Percentiles rank a stretch among this genome's conserved stretches.
phyloP scores from a whole-genome alignment of 1,140 invertebrate species.

The Zaprionus africanus region DNA sequence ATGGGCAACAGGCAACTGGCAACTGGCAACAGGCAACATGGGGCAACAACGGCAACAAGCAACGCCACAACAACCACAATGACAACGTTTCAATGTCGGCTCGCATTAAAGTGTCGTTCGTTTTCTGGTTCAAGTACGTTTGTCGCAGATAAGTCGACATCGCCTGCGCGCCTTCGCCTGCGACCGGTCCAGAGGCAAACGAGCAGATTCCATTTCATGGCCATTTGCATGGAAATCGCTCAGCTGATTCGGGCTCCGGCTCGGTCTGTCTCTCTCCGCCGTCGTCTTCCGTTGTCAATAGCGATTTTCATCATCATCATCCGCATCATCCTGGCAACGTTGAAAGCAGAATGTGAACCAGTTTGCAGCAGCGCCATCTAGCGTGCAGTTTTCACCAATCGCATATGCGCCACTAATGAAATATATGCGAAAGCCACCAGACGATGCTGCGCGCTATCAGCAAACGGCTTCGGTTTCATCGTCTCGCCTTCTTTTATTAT shows the following conservation, averaged over 20 bases:
- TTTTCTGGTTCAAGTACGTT: constrained; percentile 83
- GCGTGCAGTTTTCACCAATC: constrained; percentile 74
- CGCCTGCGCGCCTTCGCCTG: constrained; percentile 33
- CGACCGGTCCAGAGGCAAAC: constrained; percentile 37
- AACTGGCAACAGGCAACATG: constrained; percentile 29
- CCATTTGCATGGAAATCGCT: constrained; percentile 80
- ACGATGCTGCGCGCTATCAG: constrained; percentile 61
- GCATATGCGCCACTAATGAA: constrained; percentile 68
- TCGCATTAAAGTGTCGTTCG: constrained; percentile 80
- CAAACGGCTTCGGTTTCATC: constrained; percentile 67
- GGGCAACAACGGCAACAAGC: constrained; percentile 5
- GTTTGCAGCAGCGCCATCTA: constrained; percentile 58
- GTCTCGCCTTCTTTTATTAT: constrained; percentile 56
- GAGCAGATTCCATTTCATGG: constrained; percentile 79
- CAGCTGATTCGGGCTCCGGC: constrained; percentile 28
- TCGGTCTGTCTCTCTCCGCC: neutral
- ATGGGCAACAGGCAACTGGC: neutral
- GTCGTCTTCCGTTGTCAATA: constrained; percentile 81
- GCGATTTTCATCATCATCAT: constrained; percentile 81
- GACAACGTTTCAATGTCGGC: constrained; percentile 77
- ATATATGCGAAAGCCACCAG: constrained; percentile 71
- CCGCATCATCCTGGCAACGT: constrained; percentile 61
- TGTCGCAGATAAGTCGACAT: constrained; percentile 49
- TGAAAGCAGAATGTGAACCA: constrained; percentile 76
- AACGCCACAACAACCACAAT: constrained; percentile 18